Conservation (phyloP, 2,888 invertebrate species). For the Drosophila lacicola region DNA sequence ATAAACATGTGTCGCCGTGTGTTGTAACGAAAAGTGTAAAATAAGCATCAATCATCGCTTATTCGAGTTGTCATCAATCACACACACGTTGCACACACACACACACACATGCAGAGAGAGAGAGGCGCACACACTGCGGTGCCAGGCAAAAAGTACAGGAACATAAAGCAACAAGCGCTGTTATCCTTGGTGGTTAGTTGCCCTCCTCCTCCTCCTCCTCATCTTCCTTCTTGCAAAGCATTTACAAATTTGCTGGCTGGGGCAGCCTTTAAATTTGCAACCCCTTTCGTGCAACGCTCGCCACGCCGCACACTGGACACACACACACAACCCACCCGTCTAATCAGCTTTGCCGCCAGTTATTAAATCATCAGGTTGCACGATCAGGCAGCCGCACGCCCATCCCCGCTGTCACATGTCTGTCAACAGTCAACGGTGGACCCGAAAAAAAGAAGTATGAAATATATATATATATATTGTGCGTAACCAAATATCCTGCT, state of each 20-base stretch:
- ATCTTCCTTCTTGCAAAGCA: slow-evolving; percentile 1
- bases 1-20: slow-evolving; percentile 81
- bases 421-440: slow-evolving; percentile 64
- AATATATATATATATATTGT: background rate
- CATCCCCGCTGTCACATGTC: slow-evolving; percentile 66
- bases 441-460: background rate
- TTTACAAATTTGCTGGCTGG: slow-evolving; percentile 43
- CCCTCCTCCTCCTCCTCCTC: background rate
- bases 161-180: slow-evolving; percentile 49
- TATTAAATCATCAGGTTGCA: slow-evolving; percentile 78
- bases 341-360: slow-evolving; percentile 62
- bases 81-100: slow-evolving; percentile 71
- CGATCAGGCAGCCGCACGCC: slow-evolving; percentile 48
- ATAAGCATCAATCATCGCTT: slow-evolving; percentile 84
- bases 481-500: slow-evolving; percentile 51
- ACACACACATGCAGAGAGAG: slow-evolving; percentile 32
- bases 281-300: slow-evolving; percentile 32
- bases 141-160: slow-evolving; percentile 53
- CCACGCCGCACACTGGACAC: slow-evolving; percentile 3
- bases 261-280: slow-evolving; percentile 45
- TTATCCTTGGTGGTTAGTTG: slow-evolving; percentile 60
- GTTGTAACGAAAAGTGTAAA: slow-evolving; percentile 81
- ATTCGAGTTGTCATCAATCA: slow-evolving; percentile 84
- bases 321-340: slow-evolving; percentile 13
- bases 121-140: slow-evolving; percentile 43